Evolutionary conservation across 2,113 vertebrate genomes (phyloP), one percentile per base, ranked within the genome.

Genomic region (Lepisosteus osseus): DNA sequence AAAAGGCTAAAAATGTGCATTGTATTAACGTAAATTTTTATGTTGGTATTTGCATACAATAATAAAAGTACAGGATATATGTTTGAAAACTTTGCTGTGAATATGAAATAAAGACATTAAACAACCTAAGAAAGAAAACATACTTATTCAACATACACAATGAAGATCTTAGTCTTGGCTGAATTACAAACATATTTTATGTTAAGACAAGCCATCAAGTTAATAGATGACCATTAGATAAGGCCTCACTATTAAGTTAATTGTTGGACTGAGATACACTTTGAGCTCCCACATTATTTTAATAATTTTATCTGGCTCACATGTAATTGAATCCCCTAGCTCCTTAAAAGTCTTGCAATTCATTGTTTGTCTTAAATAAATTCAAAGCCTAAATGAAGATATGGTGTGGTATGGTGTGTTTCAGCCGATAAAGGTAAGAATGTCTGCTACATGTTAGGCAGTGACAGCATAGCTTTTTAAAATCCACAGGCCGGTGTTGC

Each of bases 331-430:
- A 72, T 43, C 70, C 40, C 29, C 51, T 41, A 12, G n/a, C 9
- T 65, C 70, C 62, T 65, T 47, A 72, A 65, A 51, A 61, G 61
- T 67, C 66, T 67, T 7, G 12, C 7, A 4, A 13, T 51, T 51
- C 12, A 51, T 3, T 14, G 44, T 54, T 54, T 67, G 47, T 67
- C 47, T 29, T 67, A 40, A 54, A 17, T 54, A 40, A 29, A 67
- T 54, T 54, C 66, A 67, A 45, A 17, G 43, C 44, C 9, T 14
- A n/a, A 17, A 42, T 12, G 17, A 64, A 62, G 62, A 72, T 61
- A n/a, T 54, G 56, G 41, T 42, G 61, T 57, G 7, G 68, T 68
- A 15, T 65, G 57, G 69, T 74, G 74, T 80, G 76, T 78, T 78
- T 81, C 71, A 74, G 70, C 65, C 54, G 14, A 71, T 69, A 74